Conservation (phyloP, 1,140 invertebrate species). For the Hydropsyche tenuis region DNA sequence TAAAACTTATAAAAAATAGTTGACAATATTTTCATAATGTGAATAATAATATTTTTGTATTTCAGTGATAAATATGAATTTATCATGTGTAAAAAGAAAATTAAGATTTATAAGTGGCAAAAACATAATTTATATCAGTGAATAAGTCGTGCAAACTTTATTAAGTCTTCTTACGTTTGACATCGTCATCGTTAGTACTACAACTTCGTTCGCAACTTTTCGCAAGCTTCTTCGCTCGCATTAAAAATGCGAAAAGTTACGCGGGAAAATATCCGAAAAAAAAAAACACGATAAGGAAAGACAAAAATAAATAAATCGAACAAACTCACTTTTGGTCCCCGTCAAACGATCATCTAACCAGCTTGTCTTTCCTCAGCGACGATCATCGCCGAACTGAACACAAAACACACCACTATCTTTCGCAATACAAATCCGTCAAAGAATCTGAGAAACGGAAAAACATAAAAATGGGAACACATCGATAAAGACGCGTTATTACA, state of each 20-base stretch:
- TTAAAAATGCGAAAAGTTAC: background rate
- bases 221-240: background rate
- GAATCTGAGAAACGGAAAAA: too few relatives aligned
- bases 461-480: too few relatives aligned
- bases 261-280: background rate
- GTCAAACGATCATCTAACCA: slow-evolving; percentile 7
- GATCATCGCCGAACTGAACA: background rate
- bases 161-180: background rate
- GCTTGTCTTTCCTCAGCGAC: background rate
- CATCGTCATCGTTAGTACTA: background rate
- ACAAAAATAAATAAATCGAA: background rate
- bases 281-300: background rate
- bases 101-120: too few relatives aligned
- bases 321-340: slow-evolving; percentile 15
- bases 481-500: too few relatives aligned
- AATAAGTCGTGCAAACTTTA: too few relatives aligned
- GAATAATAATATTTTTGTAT: too few relatives aligned
- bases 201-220: background rate
- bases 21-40: too few relatives aligned
- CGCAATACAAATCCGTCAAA: background rate
- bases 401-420: background rate
- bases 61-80: too few relatives aligned
- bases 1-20: too few relatives aligned
- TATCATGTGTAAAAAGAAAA: too few relatives aligned
- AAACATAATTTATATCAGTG: too few relatives aligned